Base-by-base conservation (phyloP, 2,888 invertebrate genomes). In the Itoplectis maculator region DNA sequence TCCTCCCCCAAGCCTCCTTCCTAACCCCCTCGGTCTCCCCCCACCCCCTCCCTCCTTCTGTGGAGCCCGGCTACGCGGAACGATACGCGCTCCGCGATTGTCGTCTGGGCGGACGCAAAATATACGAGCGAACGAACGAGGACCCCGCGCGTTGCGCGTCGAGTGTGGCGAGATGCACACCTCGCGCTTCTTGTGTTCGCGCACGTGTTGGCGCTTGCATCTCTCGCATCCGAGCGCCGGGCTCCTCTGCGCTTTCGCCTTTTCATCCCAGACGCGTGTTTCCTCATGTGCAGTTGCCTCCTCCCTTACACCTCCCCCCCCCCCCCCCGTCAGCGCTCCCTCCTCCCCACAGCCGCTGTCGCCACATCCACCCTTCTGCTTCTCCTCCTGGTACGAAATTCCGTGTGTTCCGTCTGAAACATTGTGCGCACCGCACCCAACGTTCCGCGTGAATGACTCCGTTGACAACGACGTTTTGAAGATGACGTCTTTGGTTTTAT, bases 241-340 rank as follows among this genome's bases (percentile, higher is more conserved):
- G n/a, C 15, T 68, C 51, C 15, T 15, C 29, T 49, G 49, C 7
- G 15, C 18, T 68, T 35, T 18, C 35, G 51, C 51, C 51, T 47
- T 68, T 68, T 68, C 68, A 68, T 68, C 68, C 51, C 18, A 8
- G 15, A 35, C 68, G 9, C 37, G 68, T 35, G 49, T 37, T 68
- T 68, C 20, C 13, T 15, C 68, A 51, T 68, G n/a, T 37, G 35
- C 35, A 54, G 0, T 11, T 2, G 20, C 54, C 54, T 3, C 54
- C 20, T 9, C 11, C 54, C 5, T 9, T n/a, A n/a, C n/a, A 9
- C n/a, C 13, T 13, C 29, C 29, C 29, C 5, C 5, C 3, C 29
- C 29, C 2, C 29, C 29, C 29, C 5, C n/a, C n/a, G n/a, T n/a
- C n/a, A n/a, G n/a, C n/a, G n/a, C n/a, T n/a, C n/a, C n/a, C n/a